Evolutionary conservation across 2,888 invertebrate genomes (phyloP), one percentile per base, ranked within the genome.

Genomic region (Lamellibrachia satsuma): DNA sequence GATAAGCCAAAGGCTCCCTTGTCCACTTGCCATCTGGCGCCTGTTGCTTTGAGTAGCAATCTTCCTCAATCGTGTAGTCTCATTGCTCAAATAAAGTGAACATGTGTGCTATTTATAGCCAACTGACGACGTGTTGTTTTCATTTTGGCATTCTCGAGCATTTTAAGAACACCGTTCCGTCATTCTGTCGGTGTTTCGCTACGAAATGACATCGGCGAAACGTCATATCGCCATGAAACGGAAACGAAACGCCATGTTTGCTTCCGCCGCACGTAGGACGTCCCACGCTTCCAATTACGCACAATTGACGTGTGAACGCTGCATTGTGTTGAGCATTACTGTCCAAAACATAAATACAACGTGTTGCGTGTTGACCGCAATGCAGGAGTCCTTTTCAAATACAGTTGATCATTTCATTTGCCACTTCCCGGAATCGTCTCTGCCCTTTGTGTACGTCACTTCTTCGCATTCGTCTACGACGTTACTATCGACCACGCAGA

Each of bases 231-330:
- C 39, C 39, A 39, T 39, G 39, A 39, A 39, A 39, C 39, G 39
- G 39, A 39, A 39, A 75, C 75, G n/a, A 75, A 75, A 75, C 22
- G 75, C n/a, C 75, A 15, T 15, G 15, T 75, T 75, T 22, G 22
- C 75, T 75, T 75, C 75, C 75, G 75, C 75, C 15, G 75, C 75
- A 75, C 15, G n/a, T 75, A 75, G n/a, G 75, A 75, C 75, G 75
- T 4, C 75, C 75, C 0, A n/a, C 22, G n/a, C 4, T 1, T 75
- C 22, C 75, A 75, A 75, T 75, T 75, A 75, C 75, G 75, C 22
- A 15, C 75, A 75, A 22, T 75, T 75, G 75, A 75, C 22, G 22
- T 75, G 75, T 75, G 75, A 75, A 15, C n/a, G 75, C 22, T 15
- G 75, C 11, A 22, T 75, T 15, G 75, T 75, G 75, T 11, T 75